Percentiles rank a stretch among this genome's conserved stretches.
These are phyloP conservation scores for Spea hammondii DNA, from an alignment of 2,797 vertebrate species.

Conservation along the genomic window DNA sequence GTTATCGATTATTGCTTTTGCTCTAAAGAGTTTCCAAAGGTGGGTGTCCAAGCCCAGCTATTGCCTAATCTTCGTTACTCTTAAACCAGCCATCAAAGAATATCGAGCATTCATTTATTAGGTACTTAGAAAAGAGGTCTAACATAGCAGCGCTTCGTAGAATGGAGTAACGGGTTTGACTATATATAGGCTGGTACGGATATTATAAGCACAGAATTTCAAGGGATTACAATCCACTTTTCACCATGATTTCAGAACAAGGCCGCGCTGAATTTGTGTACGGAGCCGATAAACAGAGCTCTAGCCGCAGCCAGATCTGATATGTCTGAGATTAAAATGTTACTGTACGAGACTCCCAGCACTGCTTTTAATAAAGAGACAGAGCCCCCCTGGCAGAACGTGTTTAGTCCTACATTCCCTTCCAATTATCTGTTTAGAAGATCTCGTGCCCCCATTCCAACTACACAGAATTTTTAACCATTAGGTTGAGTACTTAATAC, in stretches of 20 bases:
- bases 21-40: too few species aligned
- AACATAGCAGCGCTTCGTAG: too few species aligned
- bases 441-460: neutral
- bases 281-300: neutral
- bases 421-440: too few species aligned
- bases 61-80: too few species aligned
- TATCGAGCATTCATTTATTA: too few species aligned
- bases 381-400: neutral
- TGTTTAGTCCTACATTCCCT: neutral
- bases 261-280: neutral
- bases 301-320: slow-evolving; percentile 3
- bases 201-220: neutral
- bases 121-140: too few species aligned
- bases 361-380: neutral
- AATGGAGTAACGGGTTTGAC: neutral
- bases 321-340: neutral
- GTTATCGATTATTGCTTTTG: neutral
- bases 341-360: too few species aligned
- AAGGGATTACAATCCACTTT: neutral
- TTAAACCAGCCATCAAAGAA: too few species aligned
- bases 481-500: slow-evolving; percentile 6
- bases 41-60: too few species aligned
- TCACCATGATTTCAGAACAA: neutral
- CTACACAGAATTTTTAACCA: neutral
- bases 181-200: neutral